phyloP scores from a whole-genome alignment of 2,888 invertebrate genomes.

The Zeuzera pyrina region DNA sequence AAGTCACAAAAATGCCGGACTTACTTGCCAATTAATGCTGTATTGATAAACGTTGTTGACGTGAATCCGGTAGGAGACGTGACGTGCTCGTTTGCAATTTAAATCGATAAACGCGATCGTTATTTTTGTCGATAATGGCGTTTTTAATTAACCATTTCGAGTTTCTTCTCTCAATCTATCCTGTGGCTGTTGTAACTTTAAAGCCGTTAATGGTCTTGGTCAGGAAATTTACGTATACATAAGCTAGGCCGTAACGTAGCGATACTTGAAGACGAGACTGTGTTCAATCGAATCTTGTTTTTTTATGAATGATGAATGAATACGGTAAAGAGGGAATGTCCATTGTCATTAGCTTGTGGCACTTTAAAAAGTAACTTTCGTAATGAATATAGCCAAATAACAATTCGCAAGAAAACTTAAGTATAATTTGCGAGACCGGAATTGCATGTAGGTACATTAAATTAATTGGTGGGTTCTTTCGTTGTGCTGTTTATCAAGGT shows the following conservation, averaged over 20 bases:
- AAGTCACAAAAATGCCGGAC: constrained; percentile 21
- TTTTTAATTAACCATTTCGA: constrained; percentile 31
- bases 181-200: neutral
- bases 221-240: neutral
- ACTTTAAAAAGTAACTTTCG: constrained; percentile 35
- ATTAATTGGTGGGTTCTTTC: constrained; percentile 57
- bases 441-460: constrained; percentile 32
- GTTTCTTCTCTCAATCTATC: constrained; percentile 19
- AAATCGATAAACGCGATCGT: constrained; percentile 44
- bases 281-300: too few relatives aligned
- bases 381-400: constrained; percentile 45
- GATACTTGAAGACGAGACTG: too few relatives aligned
- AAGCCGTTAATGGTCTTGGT: neutral
- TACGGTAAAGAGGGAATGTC: constrained; percentile 23
- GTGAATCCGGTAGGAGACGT: constrained; percentile 31
- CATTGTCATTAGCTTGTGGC: constrained; percentile 30
- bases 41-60: constrained; percentile 13
- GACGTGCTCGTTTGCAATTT: constrained; percentile 45
- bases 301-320: neutral
- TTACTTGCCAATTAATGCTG: constrained; percentile 38
- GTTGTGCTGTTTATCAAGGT: constrained; percentile 45
- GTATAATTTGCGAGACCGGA: constrained; percentile 36
- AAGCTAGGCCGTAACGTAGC: too few relatives aligned
- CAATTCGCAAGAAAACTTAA: constrained; percentile 32
- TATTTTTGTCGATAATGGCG: constrained; percentile 35